Base-by-base conservation (phyloP, 2,888 invertebrate species). In the Diadegma fenestrale region DNA sequence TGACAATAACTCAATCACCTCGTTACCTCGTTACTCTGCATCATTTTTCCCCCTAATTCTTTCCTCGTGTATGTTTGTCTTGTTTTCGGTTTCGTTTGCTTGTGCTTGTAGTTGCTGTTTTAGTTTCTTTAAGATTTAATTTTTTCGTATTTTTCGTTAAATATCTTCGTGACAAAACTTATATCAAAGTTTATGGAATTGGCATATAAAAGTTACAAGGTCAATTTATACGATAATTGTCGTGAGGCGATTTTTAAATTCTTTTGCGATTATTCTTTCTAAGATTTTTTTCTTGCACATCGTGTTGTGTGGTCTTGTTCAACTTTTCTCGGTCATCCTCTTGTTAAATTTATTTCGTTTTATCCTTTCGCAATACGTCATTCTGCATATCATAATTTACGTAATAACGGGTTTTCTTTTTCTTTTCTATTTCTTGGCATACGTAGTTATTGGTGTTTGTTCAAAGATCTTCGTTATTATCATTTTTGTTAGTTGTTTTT, bases 121-220 rank as follows among this genome's bases (percentile, higher is more conserved):
- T 61, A 17, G 12, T 73, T 73, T 48, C 14, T n/a, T 58, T 58
- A 26, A 58, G 22, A 58, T 58, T 58, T 58, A 58, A 58, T 43
- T 76, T 51, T 69, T 80, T 45, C 61, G 71, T 82, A 61, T 69
- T 63, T 41, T 43, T 72, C 64, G 26, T 68, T 75, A 69, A 77
- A 26, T 78, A 58, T 69, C 64, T 81, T 80, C 77, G 86, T 86
- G 77, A 80, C 80, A 86, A 86, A 86, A 86, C 86, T 80, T 83
- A 86, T 90, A 89, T 88, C 87, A 90, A 90, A 91, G 88, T 90
- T 90, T 90, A 91, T 87, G 90, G 82, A 86, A 87, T 91, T 90
- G 90, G 90, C 90, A 91, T 91, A 91, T 91, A 90, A 91, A 91
- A 91, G 90, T 91, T 91, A 91, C 91, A 88, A 89, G 90, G 89